Base-by-base conservation (phyloP, 2,888 invertebrate species). In the Cosmopolites sordidus region DNA sequence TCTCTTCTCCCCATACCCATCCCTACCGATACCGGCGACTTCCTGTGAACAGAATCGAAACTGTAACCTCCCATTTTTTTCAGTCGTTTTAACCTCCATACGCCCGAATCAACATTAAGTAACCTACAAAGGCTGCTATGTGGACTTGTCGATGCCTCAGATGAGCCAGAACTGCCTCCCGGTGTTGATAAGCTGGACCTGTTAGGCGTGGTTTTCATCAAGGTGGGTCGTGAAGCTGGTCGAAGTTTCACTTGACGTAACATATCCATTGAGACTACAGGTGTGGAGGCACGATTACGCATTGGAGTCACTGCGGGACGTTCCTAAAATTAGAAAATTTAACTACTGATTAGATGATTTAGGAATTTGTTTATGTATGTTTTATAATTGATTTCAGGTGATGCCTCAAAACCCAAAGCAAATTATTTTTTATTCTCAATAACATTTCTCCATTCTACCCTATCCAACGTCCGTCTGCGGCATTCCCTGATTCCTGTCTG, bases 1-100 rank as follows among this genome's bases (percentile, higher is more conserved):
- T 45, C 51, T 29, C 51, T 38, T 11, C 39, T 40, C 16, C 47
- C 40, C 47, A 16, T 14, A 37, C 37, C 33, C 38, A 15, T 37
- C n/a, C 14, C 9, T 8, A 33, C 16, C n/a, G 2, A 8, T 27
- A n/a, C 39, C 40, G 43, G 50, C 45, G 51, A 46, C 14, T n/a
- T 47, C 65, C 68, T 70, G 60, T 62, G 66, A 64, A 67, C 56
- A 65, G 72, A 71, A 66, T 72, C 68, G 62, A 64, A 67, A 65
- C 69, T 72, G 54, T 67, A 69, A 51, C 59, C 54, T 43, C 64
- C 62, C 22, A 62, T 48, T 47, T 67, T 65, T 51, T 61, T 64
- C 33, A 72, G 63, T 5, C 73, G 62, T 59, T 72, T 71, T 41
- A 72, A 63, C 51, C 64, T 62, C 54, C 66, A 59, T 60, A 66